Conservation (phyloP, 2,888 invertebrate species). For the Aphodius granarius region DNA sequence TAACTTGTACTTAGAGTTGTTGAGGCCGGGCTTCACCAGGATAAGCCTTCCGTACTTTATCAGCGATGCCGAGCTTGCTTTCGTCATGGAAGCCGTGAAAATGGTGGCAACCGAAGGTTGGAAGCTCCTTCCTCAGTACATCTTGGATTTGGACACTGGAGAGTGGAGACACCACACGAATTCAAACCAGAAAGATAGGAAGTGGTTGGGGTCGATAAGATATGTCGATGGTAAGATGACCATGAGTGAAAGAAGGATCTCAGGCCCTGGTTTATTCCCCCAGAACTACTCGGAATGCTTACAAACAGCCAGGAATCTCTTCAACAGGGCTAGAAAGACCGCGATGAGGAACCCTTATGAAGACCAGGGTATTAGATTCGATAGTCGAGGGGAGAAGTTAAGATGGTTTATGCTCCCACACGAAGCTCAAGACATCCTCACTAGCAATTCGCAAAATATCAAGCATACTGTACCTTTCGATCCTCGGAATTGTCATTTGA, state of each 20-base stretch:
- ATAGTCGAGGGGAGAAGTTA: constrained; percentile 67
- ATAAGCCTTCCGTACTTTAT: constrained; percentile 86
- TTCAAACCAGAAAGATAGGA: constrained; percentile 76
- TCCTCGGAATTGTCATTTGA: constrained; percentile 49
- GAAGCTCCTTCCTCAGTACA: constrained; percentile 86
- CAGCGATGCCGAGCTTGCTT: constrained; percentile 76
- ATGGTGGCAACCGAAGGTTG: constrained; percentile 89
- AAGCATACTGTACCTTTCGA: constrained; percentile 78
- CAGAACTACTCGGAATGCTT: constrained; percentile 76
- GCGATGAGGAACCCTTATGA: constrained; percentile 73
- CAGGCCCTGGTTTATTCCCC: constrained; percentile 72
- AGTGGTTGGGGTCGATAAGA: constrained; percentile 77
- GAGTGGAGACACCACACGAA: constrained; percentile 88
- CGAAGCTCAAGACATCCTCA: constrained; percentile 77
- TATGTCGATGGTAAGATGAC: constrained; percentile 71
- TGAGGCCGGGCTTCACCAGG: constrained; percentile 84
- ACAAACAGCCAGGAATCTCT: constrained; percentile 76
- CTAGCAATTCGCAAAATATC: constrained; percentile 74
- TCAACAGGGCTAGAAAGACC: constrained; percentile 74
- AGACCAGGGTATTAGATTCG: constrained; percentile 75
- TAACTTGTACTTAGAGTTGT: constrained; percentile 65
- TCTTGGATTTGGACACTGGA: constrained; percentile 83
- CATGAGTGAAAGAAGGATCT: constrained; percentile 70
- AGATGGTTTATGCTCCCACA: constrained; percentile 90
- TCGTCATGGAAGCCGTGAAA: constrained; percentile 79